These are phyloP conservation scores for Dolichotis patagonum DNA, from an alignment of 2,113 vertebrate species.

Conservation along the genomic window DNA sequence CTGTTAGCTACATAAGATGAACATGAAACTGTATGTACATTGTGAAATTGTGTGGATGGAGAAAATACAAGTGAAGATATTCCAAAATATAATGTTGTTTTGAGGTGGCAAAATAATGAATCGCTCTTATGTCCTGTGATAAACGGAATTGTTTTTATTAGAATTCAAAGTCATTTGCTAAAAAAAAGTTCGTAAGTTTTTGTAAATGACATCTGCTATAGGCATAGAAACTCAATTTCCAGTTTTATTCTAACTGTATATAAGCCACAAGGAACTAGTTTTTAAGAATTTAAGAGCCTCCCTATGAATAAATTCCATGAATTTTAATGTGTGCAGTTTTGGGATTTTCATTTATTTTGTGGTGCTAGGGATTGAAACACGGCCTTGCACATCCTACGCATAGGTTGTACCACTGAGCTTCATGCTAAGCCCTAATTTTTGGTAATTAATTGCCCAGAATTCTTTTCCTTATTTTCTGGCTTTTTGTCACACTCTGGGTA, in stretches of 20 bases:
- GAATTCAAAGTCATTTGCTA: background rate
- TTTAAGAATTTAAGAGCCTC: background rate
- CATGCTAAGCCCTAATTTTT: background rate
- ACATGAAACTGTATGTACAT: background rate
- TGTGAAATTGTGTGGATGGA: background rate
- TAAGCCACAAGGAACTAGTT: background rate
- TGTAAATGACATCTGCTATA: background rate
- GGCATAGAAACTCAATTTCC: background rate
- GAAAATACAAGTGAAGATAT: background rate
- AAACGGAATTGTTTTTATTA: background rate
- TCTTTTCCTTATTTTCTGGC: background rate
- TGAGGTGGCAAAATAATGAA: background rate
- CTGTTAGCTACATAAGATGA: background rate
- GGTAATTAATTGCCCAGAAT: background rate
- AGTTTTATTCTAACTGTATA: background rate
- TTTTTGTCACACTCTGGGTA: background rate
- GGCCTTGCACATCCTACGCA: background rate
- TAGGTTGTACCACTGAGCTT: background rate
- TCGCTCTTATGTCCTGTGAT: constrained; percentile 3
- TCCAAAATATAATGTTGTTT: background rate
- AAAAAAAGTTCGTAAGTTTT: background rate
- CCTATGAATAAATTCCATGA: background rate
- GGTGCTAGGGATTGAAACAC: background rate
- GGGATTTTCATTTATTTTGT: background rate
- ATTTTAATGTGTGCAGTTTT: background rate